Evolutionary conservation across 2,888 invertebrate genomes (phyloP), one percentile per base, ranked within the genome.

Genomic region (Cyclophora punctaria): DNA sequence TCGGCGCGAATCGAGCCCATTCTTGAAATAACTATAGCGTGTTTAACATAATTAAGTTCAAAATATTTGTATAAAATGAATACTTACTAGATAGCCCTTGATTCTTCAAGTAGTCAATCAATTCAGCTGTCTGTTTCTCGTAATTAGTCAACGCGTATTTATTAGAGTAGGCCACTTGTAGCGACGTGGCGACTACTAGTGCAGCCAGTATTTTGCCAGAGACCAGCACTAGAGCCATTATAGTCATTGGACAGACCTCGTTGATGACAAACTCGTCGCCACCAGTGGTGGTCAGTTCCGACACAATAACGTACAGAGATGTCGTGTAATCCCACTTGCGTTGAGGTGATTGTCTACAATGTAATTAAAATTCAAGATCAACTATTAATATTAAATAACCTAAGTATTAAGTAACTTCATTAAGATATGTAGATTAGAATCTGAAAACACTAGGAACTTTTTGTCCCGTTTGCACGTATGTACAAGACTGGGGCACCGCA

Each of bases 151-250:
- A 56, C 0, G 84, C 80, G 44, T 80, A 79, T 58, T 84, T 83
- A 2, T 72, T 75, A 1, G 85, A 80, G 49, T 79, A 80, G 0
- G 83, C 78, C 1, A 85, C 60, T 49, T 87, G 86, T 53, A 86
- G 81, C 0, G 82, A 64, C 0, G 84, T 77, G 0, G 84, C 84
- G 0, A 87, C 75, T 0, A 87, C 77, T 0, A 82, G 69, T 1
- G 83, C 76, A 0, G 85, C 83, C 33, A 87, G 60, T 66, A 86
- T 78, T 62, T 85, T 86, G n/a, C 87, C 83, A 42, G 74, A 77
- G 34, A 85, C 59, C 3, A 85, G 66, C 34, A 74, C 72, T 0
- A 80, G 35, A 0, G 70, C 73, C n/a, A 84, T 56, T 7, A 88
- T 78, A 5, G 57, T 7, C 70, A 78, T 75, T 0, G 83, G 67